A percentile compares a stretch with the other conserved stretches of the same genome.
Evolutionary conservation across 2,113 vertebrate species (phyloP).

Genomic region (Epinephelus fuscoguttatus): DNA sequence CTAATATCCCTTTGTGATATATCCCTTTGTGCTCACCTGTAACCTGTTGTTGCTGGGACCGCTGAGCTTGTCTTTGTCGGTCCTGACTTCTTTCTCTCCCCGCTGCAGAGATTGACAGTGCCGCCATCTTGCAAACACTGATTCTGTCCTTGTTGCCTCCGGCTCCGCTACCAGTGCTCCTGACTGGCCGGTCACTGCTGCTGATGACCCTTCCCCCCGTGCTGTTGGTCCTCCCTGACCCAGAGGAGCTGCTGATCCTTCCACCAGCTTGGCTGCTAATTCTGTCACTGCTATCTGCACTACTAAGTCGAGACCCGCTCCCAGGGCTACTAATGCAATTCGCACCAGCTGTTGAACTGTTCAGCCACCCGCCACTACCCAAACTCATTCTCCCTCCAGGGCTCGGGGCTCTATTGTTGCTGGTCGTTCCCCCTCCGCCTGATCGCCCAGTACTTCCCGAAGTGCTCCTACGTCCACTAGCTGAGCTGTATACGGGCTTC

Average conservation of each 20-base stretch:
- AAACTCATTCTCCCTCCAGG: not conserved
- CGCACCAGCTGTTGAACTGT: not conserved
- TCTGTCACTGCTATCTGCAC: not conserved
- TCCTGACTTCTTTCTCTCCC: constrained; percentile 54
- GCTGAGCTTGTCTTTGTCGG: not conserved
- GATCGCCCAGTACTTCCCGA: not conserved
- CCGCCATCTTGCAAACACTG: constrained; percentile 74
- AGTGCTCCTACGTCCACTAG: constrained; percentile 21
- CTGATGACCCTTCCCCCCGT: constrained; percentile 43
- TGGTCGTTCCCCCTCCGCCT: not conserved
- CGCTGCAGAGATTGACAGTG: constrained; percentile 60
- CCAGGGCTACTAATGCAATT: not conserved
- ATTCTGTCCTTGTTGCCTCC: constrained; percentile 60
- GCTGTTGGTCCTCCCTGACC: constrained; percentile 32
- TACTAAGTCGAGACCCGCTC: constrained; percentile 2
- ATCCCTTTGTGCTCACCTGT: constrained; percentile 29
- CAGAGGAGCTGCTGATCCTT: constrained; percentile 17
- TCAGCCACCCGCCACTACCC: constrained; percentile 16
- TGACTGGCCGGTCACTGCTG: constrained; percentile 58
- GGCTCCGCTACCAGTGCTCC: constrained; percentile 42
- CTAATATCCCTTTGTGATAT: not conserved
- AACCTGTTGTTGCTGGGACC: not conserved
- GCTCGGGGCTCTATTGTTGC: constrained; percentile 19
- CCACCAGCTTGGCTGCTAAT: not conserved
- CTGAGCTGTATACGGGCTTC: constrained; percentile 49